Conservation (phyloP, 1,140 invertebrate species). For the Zeugodacus cucurbitae region DNA sequence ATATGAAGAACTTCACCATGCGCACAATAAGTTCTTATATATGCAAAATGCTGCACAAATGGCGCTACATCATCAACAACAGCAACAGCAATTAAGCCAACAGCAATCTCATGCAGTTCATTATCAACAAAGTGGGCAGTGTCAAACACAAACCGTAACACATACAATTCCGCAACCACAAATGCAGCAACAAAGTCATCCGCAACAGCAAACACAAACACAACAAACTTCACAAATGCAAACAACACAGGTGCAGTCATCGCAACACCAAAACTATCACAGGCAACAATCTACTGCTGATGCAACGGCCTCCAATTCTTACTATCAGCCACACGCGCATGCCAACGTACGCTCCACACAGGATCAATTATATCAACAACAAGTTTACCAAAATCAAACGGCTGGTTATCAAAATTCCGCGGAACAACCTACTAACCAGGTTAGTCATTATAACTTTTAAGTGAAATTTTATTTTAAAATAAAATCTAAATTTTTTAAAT, state of each 20-base stretch:
- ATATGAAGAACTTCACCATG: slow-evolving; percentile 76
- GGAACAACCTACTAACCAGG: background rate
- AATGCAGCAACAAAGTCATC: slow-evolving; percentile 48
- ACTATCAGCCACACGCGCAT: slow-evolving; percentile 23
- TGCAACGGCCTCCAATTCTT: slow-evolving; percentile 11
- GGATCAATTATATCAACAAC: slow-evolving; percentile 38
- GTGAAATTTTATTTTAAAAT: background rate
- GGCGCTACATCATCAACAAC: slow-evolving; percentile 51
- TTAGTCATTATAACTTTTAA: background rate
- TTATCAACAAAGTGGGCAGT: slow-evolving; percentile 39
- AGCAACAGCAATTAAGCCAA: slow-evolving; percentile 49
- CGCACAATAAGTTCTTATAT: slow-evolving; percentile 76
- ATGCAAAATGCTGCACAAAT: slow-evolving; percentile 65
- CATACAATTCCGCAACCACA: slow-evolving; percentile 49
- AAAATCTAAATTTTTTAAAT: background rate
- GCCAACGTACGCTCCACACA: background rate
- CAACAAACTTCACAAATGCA: slow-evolving; percentile 29
- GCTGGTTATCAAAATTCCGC: background rate
- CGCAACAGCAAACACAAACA: slow-evolving; percentile 47
- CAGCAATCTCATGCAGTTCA: slow-evolving; percentile 47
- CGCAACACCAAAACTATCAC: background rate
- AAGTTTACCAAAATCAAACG: slow-evolving; percentile 42
- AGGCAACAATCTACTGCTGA: slow-evolving; percentile 41
- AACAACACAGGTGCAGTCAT: background rate
- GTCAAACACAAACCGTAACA: slow-evolving; percentile 45